Base-by-base conservation (phyloP, 2,888 invertebrate genomes). In the Macrophya alboannulata region DNA sequence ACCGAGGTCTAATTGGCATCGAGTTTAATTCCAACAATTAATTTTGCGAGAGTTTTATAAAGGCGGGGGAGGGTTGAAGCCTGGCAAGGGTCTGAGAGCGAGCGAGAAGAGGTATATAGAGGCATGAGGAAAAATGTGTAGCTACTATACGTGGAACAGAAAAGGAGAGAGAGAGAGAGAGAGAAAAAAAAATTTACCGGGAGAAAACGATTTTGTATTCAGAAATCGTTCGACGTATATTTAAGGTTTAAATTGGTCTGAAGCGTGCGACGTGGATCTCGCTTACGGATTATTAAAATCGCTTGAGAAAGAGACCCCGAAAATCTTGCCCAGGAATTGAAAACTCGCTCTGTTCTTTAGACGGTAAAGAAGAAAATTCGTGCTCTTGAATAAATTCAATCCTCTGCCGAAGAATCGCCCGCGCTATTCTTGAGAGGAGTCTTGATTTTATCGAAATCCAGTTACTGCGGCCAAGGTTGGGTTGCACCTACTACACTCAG, bases 221-320 rank as follows among this genome's bases (percentile, higher is more conserved):
- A 87, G 86, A 88, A 88, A 89, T 89, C 88, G 89, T 90, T 89
- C 89, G 88, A 86, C 88, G 91, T 90, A 91, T 91, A 92, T 90
- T 92, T 90, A 90, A 92, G 88, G 86, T 86, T 86, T 87, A 88
- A 89, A 89, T 89, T 88, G 87, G 88, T 87, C 86, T 84, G 82
- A 86, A 85, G 68, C 76, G 82, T 85, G 84, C 86, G 86, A 81
- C 81, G 87, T 85, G 87, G 43, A 87, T 87, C 89, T 88, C 88
- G 88, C 90, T 90, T 86, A 87, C 86, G 86, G 88, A 88, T 89
- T 89, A 91, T 90, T 91, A 90, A 91, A 90, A 91, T 90, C 89
- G 74, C n/a, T 43, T 43, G 6, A 55, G 77, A 77, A 76, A 84
- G 43, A 31, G 72, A 21, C 84, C 45, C 43, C 55, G 21, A 40